A percentile compares a stretch with the other conserved stretches of the same genome.
These are phyloP conservation scores for Ptychodera flava DNA, from an alignment of 35 echinoderm and acorn worm species.

Conservation along the genomic window DNA sequence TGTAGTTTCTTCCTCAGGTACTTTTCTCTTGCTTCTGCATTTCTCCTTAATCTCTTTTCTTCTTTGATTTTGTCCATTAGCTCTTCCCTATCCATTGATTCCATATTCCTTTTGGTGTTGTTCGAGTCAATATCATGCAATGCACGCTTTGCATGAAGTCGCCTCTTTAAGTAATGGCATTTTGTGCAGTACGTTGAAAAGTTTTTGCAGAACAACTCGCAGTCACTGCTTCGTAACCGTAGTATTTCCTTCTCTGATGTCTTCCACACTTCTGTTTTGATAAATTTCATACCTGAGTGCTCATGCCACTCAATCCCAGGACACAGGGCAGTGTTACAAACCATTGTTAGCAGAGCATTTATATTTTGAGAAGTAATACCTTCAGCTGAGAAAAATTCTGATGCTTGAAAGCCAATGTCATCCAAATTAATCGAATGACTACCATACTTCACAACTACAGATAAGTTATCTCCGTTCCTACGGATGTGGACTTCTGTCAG, in stretches of 20 bases:
- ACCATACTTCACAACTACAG: not conserved
- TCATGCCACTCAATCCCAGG: not conserved
- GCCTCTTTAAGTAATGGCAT: not conserved
- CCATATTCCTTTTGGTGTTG: not conserved
- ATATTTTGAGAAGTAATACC: not conserved
- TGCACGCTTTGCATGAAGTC: not conserved
- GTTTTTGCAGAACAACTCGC: not conserved
- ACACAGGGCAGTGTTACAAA: not conserved
- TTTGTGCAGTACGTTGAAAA: not conserved
- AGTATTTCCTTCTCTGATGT: not conserved
- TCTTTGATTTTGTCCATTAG: not conserved
- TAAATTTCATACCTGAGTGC: not conserved
- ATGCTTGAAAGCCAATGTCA: not conserved
- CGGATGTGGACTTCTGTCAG: not conserved
- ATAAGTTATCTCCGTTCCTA: not conserved
- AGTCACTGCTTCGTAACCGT: not conserved
- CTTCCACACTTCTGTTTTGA: not conserved
- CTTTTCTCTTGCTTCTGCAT: not conserved
- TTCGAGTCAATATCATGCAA: not conserved
- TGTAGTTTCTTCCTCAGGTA: no score
- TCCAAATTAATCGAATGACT: not conserved
- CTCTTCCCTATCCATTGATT: not conserved
- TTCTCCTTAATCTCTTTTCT: not conserved
- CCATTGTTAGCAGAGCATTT: not conserved
- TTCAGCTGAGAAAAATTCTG: not conserved